These are phyloP conservation scores for Hirudinaria manillensis DNA, from an alignment of 2,888 invertebrate species.

Conservation along the genomic window DNA sequence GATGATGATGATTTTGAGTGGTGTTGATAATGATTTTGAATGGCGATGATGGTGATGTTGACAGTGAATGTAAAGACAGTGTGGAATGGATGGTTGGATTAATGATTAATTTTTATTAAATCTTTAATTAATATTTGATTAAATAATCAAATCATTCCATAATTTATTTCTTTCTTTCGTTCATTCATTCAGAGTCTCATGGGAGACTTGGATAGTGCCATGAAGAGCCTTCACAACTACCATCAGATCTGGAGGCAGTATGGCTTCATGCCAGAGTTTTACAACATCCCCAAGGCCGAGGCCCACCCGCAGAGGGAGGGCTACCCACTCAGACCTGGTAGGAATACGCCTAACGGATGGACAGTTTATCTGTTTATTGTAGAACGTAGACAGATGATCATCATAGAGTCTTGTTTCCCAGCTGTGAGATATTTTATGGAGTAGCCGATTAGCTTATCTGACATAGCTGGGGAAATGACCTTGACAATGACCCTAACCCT, in stretches of 20 bases:
- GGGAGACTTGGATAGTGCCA: slow-evolving; percentile 82
- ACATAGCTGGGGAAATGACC: too few relatives aligned
- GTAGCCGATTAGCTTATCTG: too few relatives aligned
- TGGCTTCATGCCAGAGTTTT: slow-evolving; percentile 95
- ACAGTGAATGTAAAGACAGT: too few relatives aligned
- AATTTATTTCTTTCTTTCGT: too few relatives aligned
- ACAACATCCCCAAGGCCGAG: slow-evolving; percentile 71
- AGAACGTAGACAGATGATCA: too few relatives aligned
- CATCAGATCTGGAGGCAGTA: slow-evolving; percentile 94
- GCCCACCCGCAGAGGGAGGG: slow-evolving; percentile 77
- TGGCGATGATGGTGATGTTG: not conserved
- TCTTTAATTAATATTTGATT: too few relatives aligned
- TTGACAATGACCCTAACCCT: too few relatives aligned
- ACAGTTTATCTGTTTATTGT: too few relatives aligned
- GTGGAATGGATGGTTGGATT: not conserved
- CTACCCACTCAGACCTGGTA: slow-evolving; percentile 81
- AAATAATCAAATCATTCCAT: too few relatives aligned
- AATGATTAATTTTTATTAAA: not conserved
- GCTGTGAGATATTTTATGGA: too few relatives aligned
- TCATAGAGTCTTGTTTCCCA: too few relatives aligned
- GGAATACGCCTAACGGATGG: not conserved
- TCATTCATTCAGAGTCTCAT: slow-evolving; percentile 53
- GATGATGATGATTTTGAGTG: not conserved
- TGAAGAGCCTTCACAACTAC: slow-evolving; percentile 89
- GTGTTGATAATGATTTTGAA: not conserved